A percentile compares a stretch with the other conserved stretches of the same genome.
Evolutionary conservation across 2,888 invertebrate species (phyloP).

Genomic region (Litoditis marina): DNA sequence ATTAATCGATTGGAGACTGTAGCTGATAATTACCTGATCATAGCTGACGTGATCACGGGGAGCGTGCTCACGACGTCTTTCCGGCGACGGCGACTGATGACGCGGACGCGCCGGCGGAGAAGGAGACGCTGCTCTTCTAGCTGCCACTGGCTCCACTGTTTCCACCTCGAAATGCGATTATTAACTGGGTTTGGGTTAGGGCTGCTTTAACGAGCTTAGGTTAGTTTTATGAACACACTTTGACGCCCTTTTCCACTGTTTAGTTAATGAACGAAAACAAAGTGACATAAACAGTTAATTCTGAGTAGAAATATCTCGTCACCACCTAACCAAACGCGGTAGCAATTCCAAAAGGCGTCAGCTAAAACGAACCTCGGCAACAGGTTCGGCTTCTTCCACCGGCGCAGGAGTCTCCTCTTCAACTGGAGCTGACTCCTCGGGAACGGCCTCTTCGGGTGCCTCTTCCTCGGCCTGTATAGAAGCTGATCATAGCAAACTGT

Average conservation of each 20-base stretch:
- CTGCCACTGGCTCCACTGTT: constrained; percentile 28
- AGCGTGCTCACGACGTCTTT: constrained; percentile 38
- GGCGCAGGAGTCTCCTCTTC: too few species aligned
- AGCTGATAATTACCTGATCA: constrained; percentile 23
- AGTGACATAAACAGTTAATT: too few species aligned
- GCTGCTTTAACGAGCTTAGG: too few species aligned
- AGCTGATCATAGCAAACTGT: too few species aligned
- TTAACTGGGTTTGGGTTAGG: too few species aligned
- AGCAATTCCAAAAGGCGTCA: constrained; percentile 16
- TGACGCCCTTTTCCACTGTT: too few species aligned
- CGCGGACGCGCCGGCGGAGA: constrained; percentile 48
- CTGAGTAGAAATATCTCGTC: too few species aligned
- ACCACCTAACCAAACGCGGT: constrained; percentile 6
- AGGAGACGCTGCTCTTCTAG: constrained; percentile 29
- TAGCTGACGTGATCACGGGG: constrained; percentile 44
- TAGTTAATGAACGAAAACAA: too few species aligned
- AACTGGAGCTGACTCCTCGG: too few species aligned
- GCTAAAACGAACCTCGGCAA: constrained; percentile 4
- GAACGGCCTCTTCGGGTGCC: background rate
- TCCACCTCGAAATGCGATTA: too few species aligned
- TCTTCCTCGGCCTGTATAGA: too few species aligned
- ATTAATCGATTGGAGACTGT: background rate
- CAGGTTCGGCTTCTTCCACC: constrained; percentile 7
- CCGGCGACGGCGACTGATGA: constrained; percentile 41
- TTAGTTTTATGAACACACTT: too few species aligned